A percentile compares a stretch with the other conserved stretches of the same genome.
Conservation (phyloP, 2,113 vertebrate genomes). For the Chaetodon auriga region DNA sequence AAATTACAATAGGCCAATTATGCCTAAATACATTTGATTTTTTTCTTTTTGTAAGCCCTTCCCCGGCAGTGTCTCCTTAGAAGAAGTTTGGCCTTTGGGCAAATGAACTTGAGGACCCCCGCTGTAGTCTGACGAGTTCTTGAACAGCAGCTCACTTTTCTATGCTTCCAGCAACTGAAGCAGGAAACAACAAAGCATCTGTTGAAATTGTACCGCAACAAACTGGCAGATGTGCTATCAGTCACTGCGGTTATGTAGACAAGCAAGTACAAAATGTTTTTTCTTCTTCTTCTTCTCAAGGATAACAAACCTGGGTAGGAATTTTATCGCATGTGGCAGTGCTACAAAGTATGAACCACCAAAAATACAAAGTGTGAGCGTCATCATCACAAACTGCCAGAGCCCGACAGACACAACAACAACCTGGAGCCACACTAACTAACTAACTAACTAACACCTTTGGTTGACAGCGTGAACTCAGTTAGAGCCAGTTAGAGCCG, state of each 20-base stretch:
- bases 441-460: background rate
- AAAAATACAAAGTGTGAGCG: conserved; percentile 8
- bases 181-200: background rate
- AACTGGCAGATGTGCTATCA: background rate
- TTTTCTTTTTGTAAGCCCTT: too few relatives aligned
- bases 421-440: background rate
- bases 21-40: too few relatives aligned
- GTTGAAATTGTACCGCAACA: background rate
- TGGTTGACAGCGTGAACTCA: background rate
- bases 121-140: background rate
- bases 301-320: background rate
- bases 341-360: background rate
- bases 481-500: background rate
- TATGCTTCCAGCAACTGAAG: background rate
- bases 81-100: background rate
- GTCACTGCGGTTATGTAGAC: background rate
- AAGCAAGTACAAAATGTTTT: background rate
- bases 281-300: conserved; percentile 14
- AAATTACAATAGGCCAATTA: too few relatives aligned
- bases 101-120: too few relatives aligned
- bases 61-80: too few relatives aligned
- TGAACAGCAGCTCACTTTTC: background rate
- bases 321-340: background rate
- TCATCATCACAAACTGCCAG: background rate
- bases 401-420: background rate